A percentile compares a stretch with the other conserved stretches of the same genome.
Evolutionary conservation across 64 coral and sea anemone species (phyloP).

Genomic region (Acropora yongei): DNA sequence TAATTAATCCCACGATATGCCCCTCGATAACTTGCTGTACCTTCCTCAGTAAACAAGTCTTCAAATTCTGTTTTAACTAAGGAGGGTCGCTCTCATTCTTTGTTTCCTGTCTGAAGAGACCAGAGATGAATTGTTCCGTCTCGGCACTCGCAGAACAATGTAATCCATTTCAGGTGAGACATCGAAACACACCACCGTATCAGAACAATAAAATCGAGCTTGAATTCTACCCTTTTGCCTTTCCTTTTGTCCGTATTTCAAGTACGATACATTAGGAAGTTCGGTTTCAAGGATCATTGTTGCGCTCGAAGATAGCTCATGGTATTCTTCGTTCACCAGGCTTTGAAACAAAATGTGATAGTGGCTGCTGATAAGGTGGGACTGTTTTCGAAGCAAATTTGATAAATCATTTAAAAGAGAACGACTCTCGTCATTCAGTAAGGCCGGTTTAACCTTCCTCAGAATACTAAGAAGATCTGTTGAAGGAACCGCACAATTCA

Average conservation of each 20-base stretch:
- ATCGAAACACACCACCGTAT: neutral
- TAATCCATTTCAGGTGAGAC: conserved; percentile 25
- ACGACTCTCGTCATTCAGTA: neutral
- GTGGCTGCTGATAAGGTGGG: neutral
- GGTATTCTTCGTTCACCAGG: neutral
- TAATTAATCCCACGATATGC: neutral
- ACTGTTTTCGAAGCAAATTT: neutral
- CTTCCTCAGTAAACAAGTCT: no score
- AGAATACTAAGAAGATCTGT: neutral
- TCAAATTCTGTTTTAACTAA: neutral
- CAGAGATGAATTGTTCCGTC: conserved; percentile 29
- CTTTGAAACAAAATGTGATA: neutral
- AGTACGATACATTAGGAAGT: neutral
- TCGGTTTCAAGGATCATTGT: neutral
- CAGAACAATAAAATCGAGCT: conserved; percentile 38
- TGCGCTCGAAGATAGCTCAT: neutral
- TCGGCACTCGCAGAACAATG: conserved; percentile 25
- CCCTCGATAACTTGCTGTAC: neutral
- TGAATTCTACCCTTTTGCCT: neutral
- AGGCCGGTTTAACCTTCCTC: neutral
- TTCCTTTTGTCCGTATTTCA: neutral
- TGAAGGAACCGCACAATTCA: neutral
- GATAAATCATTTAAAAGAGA: neutral
- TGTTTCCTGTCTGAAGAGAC: conserved; percentile 14
- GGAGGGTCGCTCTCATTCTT: neutral